Conservation (phyloP, 2,797 vertebrate species). For the Sorex maritimensis region DNA sequence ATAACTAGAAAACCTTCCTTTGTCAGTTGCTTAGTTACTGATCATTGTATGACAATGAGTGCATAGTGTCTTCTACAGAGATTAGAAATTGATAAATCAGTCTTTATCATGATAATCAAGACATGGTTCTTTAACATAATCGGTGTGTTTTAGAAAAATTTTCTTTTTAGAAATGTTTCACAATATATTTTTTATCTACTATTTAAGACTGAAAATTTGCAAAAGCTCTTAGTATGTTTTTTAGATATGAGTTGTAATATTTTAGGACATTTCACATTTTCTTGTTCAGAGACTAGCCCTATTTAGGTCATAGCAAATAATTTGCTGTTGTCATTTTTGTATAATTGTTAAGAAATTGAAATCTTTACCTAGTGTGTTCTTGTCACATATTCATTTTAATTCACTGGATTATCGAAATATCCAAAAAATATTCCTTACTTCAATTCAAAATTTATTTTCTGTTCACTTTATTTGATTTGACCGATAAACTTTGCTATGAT, state of each 20-base stretch:
- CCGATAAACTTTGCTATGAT: conserved; percentile 53
- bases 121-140: conserved; percentile 30
- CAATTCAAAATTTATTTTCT: conserved; percentile 66
- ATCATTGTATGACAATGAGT: conserved; percentile 28
- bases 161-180: neutral
- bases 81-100: conserved; percentile 9
- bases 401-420: conserved; percentile 55
- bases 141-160: neutral
- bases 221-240: neutral
- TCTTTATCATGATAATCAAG: conserved; percentile 19
- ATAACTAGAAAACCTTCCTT: neutral
- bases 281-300: neutral
- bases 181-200: conserved; percentile 4
- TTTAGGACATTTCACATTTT: conserved; percentile 53
- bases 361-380: conserved; percentile 53
- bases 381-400: conserved; percentile 32
- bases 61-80: conserved; percentile 25
- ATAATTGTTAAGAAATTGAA: conserved; percentile 65
- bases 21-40: conserved; percentile 3
- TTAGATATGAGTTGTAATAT: conserved; percentile 25
- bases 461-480: conserved; percentile 60
- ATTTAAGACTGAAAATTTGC: conserved; percentile 22
- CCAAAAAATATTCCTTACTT: conserved; percentile 35
- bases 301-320: neutral
- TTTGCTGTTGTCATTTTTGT: conserved; percentile 41